phyloP scores from a whole-genome alignment of 2,797 vertebrate species.

The Brachyrhaphis roseni region DNA sequence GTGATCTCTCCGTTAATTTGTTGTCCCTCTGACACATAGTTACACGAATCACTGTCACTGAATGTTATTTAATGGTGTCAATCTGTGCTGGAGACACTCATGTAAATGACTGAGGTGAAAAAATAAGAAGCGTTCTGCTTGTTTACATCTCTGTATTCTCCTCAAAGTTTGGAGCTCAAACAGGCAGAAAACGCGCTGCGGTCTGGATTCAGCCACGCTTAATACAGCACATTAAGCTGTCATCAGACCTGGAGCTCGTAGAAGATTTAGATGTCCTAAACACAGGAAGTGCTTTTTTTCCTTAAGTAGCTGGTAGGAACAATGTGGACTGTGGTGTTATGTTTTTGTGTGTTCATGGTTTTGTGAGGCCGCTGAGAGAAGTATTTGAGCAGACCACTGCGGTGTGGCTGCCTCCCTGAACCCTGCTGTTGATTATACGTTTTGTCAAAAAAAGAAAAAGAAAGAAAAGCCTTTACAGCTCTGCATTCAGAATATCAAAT shows the following conservation, averaged over 20 bases:
- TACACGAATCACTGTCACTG: background rate
- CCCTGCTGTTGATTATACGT: constrained; percentile 65
- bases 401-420: constrained; percentile 65
- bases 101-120: constrained; percentile 7
- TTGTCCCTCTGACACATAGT: background rate
- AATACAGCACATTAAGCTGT: constrained; percentile 22
- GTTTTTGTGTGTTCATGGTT: constrained; percentile 30
- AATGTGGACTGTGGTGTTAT: constrained; percentile 20
- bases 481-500: constrained; percentile 52
- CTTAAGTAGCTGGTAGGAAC: constrained; percentile 31
- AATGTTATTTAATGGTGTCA: background rate
- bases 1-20: background rate
- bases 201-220: constrained; percentile 1
- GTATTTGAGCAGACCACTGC: constrained; percentile 57
- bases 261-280: constrained; percentile 33
- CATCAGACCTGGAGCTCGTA: constrained; percentile 18
- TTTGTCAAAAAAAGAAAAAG: constrained; percentile 32
- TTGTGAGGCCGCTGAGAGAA: constrained; percentile 23
- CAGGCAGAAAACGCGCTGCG: background rate
- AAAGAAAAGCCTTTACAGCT: constrained; percentile 53
- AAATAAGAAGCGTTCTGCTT: constrained; percentile 2
- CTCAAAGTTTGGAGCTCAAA: constrained; percentile 3
- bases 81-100: background rate
- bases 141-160: background rate
- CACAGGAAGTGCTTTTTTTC: constrained; percentile 37